Conservation (phyloP, 2,113 vertebrate species). For the Stercorarius parasiticus region DNA sequence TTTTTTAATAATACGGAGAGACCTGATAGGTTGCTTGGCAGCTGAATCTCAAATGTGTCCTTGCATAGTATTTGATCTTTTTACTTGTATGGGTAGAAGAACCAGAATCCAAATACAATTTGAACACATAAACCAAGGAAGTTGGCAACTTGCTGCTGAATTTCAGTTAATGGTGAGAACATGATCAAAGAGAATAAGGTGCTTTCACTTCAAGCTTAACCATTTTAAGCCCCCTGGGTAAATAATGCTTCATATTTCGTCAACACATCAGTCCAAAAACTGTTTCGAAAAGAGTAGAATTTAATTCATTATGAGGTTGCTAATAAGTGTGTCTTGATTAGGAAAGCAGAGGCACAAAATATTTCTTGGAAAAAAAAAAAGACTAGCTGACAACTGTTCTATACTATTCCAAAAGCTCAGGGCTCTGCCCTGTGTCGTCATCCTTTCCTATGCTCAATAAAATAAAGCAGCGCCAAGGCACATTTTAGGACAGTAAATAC, state of each 20-base stretch:
- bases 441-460: background rate
- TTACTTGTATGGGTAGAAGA: background rate
- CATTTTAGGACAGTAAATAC: background rate
- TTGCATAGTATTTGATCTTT: background rate
- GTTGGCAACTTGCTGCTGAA: background rate
- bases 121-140: background rate
- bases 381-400: background rate
- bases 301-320: background rate
- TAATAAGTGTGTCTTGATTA: background rate
- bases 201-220: background rate
- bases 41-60: background rate
- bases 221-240: background rate
- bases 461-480: background rate
- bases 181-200: background rate
- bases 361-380: background rate
- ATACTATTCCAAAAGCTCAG: background rate
- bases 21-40: background rate
- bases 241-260: background rate
- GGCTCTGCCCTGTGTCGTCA: background rate
- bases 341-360: background rate
- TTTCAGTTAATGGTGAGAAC: background rate
- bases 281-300: background rate
- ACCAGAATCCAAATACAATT: background rate
- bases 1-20: background rate
- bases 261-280: background rate